phyloP scores from a whole-genome alignment of 2,113 vertebrate species.

The Sitta europaea region DNA sequence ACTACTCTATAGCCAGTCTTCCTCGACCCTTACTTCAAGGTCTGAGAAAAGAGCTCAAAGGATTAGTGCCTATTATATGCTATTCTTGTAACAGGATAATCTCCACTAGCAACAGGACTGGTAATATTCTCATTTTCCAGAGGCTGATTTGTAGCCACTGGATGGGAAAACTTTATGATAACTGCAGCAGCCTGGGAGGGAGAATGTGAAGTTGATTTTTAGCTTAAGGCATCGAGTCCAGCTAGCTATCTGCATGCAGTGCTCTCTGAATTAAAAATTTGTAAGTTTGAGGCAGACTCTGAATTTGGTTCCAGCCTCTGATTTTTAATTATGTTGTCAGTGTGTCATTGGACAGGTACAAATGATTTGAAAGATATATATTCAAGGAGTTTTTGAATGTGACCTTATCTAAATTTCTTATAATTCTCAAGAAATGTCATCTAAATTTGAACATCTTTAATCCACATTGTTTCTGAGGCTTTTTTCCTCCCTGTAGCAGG shows the following conservation, averaged over 20 bases:
- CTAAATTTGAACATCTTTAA: constrained; percentile 9
- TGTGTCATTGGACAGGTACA: neutral
- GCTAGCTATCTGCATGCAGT: rapidly evolving
- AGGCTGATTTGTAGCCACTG: neutral
- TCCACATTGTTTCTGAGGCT: neutral
- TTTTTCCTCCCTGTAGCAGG: too few species aligned
- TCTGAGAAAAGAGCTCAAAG: neutral
- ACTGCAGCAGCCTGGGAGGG: neutral
- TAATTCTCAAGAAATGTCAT: neutral
- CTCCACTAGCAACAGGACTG: neutral
- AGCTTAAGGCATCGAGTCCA: neutral
- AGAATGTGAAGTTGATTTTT: neutral
- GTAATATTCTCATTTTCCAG: constrained; percentile 10
- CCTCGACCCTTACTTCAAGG: neutral
- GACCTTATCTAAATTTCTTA: constrained; percentile 15
- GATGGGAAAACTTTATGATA: neutral
- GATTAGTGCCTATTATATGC: neutral
- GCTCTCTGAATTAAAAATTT: neutral
- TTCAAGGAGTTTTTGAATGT: neutral
- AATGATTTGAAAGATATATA: neutral
- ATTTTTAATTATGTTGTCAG: constrained; percentile 26
- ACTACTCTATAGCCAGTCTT: neutral
- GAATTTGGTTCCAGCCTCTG: neutral
- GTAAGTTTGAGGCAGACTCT: neutral
- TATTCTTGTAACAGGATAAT: neutral